Evolutionary conservation across 2,888 invertebrate species (phyloP), one percentile per base, ranked within the genome.

Genomic region (Eutolmus rufibarbis): DNA sequence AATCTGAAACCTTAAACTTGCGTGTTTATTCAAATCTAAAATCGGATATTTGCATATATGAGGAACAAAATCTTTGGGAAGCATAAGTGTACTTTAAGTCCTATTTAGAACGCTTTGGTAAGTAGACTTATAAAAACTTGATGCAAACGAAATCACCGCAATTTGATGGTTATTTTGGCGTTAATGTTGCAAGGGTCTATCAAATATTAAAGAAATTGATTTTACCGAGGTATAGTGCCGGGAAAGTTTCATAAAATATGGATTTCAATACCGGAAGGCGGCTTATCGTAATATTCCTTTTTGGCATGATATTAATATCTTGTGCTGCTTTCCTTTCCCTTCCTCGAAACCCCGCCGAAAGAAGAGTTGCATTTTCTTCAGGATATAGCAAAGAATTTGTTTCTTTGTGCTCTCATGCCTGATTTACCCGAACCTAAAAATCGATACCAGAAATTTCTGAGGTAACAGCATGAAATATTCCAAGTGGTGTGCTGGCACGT

Each of bases 131-230:
- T 23, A 23, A 66, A 66, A 66, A 66, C 12, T 66, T 66, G 9
- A 66, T 56, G 34, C 19, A 57, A 66, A 46, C 34, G n/a, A 74
- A 74, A 74, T 85, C 74, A 31, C 28, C 12, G 34, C 85, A 74
- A 34, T 31, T 74, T 74, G 16, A 31, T 74, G 12, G 74, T 43
- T 43, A 85, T 46, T 74, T 84, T 57, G 19, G 23, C 43, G 40
- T 40, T 74, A 46, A 34, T 74, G 31, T 74, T 74, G 16, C 46
- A 12, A 19, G 51, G 51, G n/a, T 12, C 74, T 66, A 85, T 85
- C 43, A 85, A 85, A 85, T 85, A 85, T 85, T 28, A 74, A 85
- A 46, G 46, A 46, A 85, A 85, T 85, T 85, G 85, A 85, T 85
- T 74, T 85, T 74, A 23, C 31, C n/a, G 74, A 43, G 19, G 85